Conservation (phyloP, 2,888 invertebrate species). For the Phrixothrix hirtus region DNA sequence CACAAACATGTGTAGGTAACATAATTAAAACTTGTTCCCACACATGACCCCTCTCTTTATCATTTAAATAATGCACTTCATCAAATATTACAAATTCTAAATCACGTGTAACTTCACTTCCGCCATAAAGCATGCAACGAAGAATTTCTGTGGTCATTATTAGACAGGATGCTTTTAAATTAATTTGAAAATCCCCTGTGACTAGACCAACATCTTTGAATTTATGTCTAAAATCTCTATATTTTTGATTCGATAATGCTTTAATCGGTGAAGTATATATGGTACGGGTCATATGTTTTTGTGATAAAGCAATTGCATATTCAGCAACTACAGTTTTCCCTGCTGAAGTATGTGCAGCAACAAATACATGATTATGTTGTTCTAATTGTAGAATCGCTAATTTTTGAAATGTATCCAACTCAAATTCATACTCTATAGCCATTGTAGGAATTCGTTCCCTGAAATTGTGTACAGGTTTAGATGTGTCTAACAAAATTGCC, state of each 20-base stretch:
- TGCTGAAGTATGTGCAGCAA: conserved; percentile 98
- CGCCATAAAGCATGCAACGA: conserved; percentile 94
- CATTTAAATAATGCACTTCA: conserved; percentile 99
- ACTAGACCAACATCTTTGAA: conserved; percentile 93
- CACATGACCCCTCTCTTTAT: conserved; percentile 87
- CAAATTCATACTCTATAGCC: conserved; percentile 86
- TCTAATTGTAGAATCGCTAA: conserved; percentile 94
- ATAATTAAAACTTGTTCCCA: conserved; percentile 98
- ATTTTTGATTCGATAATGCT: conserved; percentile 98
- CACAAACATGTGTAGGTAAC: conserved; percentile 90
- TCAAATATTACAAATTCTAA: conserved; percentile 99
- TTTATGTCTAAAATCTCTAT: conserved; percentile 90
- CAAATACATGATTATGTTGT: conserved; percentile 93
- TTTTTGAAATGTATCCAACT: conserved; percentile 96
- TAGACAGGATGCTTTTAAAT: conserved; percentile 89
- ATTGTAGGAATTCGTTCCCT: conserved; percentile 78
- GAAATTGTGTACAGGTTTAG: conserved; percentile 80
- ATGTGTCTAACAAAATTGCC: conserved; percentile 86
- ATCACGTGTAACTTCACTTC: conserved; percentile 91
- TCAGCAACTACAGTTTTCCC: conserved; percentile 99
- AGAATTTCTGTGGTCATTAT: conserved; percentile 99
- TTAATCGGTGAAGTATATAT: conserved; percentile 99
- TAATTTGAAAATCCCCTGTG: conserved; percentile 95
- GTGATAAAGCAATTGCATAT: conserved; percentile 96
- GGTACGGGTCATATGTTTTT: conserved; percentile 86